Evolutionary conservation across 2,113 vertebrate genomes (phyloP).

Genomic region (Aptenodytes patagonicus): DNA sequence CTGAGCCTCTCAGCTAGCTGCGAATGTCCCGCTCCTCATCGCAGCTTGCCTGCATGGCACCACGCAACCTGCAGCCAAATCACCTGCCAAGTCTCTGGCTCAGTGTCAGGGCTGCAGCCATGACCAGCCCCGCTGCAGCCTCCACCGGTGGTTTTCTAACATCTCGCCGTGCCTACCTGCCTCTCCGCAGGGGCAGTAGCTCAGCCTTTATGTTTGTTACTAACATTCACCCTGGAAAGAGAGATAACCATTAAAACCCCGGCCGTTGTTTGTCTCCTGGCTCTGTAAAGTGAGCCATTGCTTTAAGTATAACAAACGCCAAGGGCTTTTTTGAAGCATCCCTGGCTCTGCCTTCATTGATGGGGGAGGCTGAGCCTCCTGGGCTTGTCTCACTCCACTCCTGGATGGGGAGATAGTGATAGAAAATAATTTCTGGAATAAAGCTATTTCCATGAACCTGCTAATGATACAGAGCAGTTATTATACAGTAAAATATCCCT

Average conservation of each 20-base stretch:
- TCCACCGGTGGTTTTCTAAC: not conserved
- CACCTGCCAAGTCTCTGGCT: not conserved
- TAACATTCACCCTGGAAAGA: not conserved
- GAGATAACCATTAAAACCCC: not conserved
- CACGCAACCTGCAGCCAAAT: not conserved
- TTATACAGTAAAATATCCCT: not conserved
- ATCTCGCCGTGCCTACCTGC: fast-evolving
- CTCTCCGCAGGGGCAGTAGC: not conserved
- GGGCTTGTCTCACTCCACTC: not conserved
- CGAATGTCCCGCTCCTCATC: fast-evolving
- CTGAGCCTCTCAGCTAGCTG: not conserved
- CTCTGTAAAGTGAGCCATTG: not conserved
- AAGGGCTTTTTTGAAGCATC: not conserved
- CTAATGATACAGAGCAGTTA: not conserved
- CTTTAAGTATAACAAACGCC: not conserved
- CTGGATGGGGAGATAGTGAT: not conserved
- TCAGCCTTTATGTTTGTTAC: not conserved
- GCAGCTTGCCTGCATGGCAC: fast-evolving
- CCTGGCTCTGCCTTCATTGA: not conserved
- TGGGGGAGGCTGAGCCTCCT: not conserved
- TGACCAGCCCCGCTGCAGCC: not conserved
- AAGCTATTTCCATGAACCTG: not conserved
- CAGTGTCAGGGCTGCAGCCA: fast-evolving
- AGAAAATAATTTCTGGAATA: not conserved
- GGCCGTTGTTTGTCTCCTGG: not conserved